Evolutionary conservation across 1,140 invertebrate genomes (phyloP).

Genomic region (Macrocentrus cingulum): DNA sequence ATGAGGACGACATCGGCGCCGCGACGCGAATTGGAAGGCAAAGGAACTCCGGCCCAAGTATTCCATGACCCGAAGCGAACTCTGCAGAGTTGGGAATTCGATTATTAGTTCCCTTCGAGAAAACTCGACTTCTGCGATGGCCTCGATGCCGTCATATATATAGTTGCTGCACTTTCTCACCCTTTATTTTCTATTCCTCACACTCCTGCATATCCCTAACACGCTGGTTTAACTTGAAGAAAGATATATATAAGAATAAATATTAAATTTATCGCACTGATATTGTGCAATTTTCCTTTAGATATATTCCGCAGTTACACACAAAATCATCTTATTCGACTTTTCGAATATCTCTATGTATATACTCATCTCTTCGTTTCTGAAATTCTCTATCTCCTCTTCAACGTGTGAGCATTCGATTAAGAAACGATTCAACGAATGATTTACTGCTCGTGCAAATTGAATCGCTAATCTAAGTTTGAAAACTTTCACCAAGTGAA

Average conservation of each 20-base stretch:
- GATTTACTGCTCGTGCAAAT: slow-evolving; percentile 43
- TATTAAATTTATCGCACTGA: neutral
- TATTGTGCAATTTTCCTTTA: no score
- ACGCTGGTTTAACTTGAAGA: neutral
- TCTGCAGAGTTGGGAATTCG: slow-evolving; percentile 28
- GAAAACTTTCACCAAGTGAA: slow-evolving; percentile 42
- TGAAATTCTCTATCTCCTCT: neutral
- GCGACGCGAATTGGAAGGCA: slow-evolving; percentile 13
- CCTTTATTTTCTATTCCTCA: slow-evolving; percentile 1
- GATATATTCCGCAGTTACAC: no score
- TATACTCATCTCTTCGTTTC: neutral
- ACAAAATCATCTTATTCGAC: no score
- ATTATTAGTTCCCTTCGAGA: slow-evolving; percentile 32
- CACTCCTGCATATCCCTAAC: neutral
- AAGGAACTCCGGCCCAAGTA: slow-evolving; percentile 22
- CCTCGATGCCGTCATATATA: neutral
- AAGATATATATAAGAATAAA: neutral
- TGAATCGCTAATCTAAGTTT: slow-evolving; percentile 52
- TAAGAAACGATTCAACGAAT: slow-evolving; percentile 44
- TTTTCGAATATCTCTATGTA: neutral
- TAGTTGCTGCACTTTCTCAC: neutral
- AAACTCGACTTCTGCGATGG: slow-evolving; percentile 21
- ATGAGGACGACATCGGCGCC: slow-evolving; percentile 1
- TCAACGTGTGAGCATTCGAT: slow-evolving; percentile 29
- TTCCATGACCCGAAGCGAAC: slow-evolving; percentile 24